Evolutionary conservation across 2,797 vertebrate species (phyloP).

Genomic region (Myotis planiceps): DNA sequence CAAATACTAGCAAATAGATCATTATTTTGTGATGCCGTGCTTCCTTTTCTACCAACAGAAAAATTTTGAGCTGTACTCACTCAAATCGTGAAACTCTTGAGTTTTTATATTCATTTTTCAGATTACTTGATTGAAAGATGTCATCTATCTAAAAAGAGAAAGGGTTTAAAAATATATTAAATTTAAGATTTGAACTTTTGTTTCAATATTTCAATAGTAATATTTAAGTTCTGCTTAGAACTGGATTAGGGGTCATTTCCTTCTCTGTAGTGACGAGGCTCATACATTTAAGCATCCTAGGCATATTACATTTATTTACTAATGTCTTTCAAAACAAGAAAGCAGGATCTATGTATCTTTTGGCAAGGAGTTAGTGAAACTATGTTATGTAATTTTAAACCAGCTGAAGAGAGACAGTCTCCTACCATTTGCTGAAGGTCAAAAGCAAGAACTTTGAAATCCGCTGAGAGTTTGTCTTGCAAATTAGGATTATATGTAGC

Average conservation of each 20-base stretch:
- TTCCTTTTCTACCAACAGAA: not conserved
- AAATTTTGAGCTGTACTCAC: constrained; percentile 76
- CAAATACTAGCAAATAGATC: not conserved
- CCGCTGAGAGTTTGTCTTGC: constrained; percentile 82
- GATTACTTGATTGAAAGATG: constrained; percentile 83
- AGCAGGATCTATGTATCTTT: not conserved
- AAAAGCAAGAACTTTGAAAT: constrained; percentile 89
- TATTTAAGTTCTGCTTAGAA: not conserved
- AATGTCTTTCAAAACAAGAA: not conserved
- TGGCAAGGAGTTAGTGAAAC: not conserved
- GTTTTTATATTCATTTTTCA: constrained; percentile 79
- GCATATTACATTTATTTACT: not conserved
- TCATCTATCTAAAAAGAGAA: constrained; percentile 80
- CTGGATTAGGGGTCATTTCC: not conserved
- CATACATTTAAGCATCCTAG: not conserved
- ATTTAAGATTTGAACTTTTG: constrained; percentile 1
- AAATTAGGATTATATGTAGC: constrained; percentile 81
- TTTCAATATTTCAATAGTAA: not conserved
- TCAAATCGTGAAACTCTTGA: constrained; percentile 83
- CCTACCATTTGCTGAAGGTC: constrained; percentile 88
- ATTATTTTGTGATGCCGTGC: not conserved
- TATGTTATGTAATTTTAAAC: constrained; percentile 2
- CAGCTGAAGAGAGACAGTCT: not conserved
- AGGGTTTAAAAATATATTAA: not conserved
- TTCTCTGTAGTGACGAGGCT: not conserved